These are phyloP conservation scores for Sebastes paucispinis DNA, from an alignment of 2,797 vertebrate genomes.

Conservation along the genomic window DNA sequence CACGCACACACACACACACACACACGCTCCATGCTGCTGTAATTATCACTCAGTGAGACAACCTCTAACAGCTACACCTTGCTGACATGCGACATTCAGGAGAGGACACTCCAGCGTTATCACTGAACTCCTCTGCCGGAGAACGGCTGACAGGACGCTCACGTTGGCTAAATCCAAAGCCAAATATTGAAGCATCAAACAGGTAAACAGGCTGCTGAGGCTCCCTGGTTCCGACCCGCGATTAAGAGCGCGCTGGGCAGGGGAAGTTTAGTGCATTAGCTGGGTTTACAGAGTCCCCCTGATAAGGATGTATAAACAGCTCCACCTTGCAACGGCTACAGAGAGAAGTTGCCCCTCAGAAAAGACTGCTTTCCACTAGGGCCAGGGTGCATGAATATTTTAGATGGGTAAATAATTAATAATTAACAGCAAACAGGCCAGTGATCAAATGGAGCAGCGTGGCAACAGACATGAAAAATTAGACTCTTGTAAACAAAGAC, in stretches of 20 bases:
- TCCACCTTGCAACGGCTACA: conserved; percentile 71
- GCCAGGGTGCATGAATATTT: conserved; percentile 80
- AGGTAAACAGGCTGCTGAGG: conserved; percentile 46
- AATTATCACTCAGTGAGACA: conserved; percentile 52
- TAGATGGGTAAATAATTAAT: conserved; percentile 84
- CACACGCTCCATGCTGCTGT: conserved; percentile 1
- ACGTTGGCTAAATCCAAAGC: conserved; percentile 43
- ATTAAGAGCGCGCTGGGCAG: conserved; percentile 17
- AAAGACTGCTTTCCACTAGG: conserved; percentile 62
- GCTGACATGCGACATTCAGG: conserved; percentile 47
- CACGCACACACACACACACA: neutral
- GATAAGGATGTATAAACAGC: conserved; percentile 72
- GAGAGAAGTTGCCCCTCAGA: conserved; percentile 64
- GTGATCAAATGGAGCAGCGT: conserved; percentile 81
- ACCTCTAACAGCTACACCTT: conserved; percentile 28
- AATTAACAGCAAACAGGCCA: conserved; percentile 83
- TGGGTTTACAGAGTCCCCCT: conserved; percentile 53
- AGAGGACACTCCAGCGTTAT: conserved; percentile 46
- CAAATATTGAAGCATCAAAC: conserved; percentile 67
- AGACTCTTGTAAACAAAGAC: conserved; percentile 80
- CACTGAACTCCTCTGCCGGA: conserved; percentile 19
- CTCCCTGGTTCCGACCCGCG: neutral
- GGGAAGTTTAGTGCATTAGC: conserved; percentile 53
- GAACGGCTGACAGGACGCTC: conserved; percentile 23
- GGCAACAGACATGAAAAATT: conserved; percentile 77